These are phyloP conservation scores for Fistularia commersonii DNA, from an alignment of 2,797 vertebrate species.

Conservation along the genomic window DNA sequence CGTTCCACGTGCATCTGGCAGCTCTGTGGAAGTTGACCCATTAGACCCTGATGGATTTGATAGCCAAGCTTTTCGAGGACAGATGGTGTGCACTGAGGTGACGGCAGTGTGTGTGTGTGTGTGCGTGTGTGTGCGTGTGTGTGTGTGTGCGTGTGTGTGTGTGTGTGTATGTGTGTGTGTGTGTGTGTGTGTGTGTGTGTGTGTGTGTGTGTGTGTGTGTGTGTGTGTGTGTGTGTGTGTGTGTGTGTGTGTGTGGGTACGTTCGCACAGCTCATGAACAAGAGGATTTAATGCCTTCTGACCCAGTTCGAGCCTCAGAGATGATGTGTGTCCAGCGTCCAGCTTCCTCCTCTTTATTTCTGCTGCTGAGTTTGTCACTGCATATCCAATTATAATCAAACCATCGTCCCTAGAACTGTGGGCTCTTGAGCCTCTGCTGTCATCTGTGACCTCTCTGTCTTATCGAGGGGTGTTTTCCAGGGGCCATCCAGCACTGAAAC, in stretches of 20 bases:
- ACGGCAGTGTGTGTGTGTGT: slow-evolving; percentile 23
- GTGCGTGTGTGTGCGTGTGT: slow-evolving; percentile 15
- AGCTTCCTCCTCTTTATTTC: too few relatives aligned
- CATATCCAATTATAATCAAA: too few relatives aligned
- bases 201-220: slow-evolving; percentile 17
- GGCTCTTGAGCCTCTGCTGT: too few relatives aligned
- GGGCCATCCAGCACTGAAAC: too few relatives aligned
- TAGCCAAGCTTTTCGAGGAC: slow-evolving; percentile 64
- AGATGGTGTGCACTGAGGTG: slow-evolving; percentile 71
- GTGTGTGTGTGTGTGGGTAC: slow-evolving; percentile 26
- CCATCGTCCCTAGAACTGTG: too few relatives aligned
- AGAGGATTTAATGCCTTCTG: slow-evolving; percentile 69
- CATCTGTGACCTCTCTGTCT: too few relatives aligned
- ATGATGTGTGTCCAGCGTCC: slow-evolving; percentile 31
- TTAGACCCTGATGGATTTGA: slow-evolving; percentile 64
- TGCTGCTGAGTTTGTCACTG: slow-evolving; percentile 6
- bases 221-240: slow-evolving; percentile 28
- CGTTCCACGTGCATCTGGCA: slow-evolving; percentile 45
- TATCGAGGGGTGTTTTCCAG: too few relatives aligned
- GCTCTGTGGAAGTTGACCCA: slow-evolving; percentile 52
- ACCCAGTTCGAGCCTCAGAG: slow-evolving; percentile 60
- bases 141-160: too few relatives aligned
- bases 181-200: too few relatives aligned
- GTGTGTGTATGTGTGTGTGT: too few relatives aligned
- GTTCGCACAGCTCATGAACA: slow-evolving; percentile 53